Evolutionary conservation across 2,113 vertebrate genomes (phyloP).

Genomic region (Platanista minor): DNA sequence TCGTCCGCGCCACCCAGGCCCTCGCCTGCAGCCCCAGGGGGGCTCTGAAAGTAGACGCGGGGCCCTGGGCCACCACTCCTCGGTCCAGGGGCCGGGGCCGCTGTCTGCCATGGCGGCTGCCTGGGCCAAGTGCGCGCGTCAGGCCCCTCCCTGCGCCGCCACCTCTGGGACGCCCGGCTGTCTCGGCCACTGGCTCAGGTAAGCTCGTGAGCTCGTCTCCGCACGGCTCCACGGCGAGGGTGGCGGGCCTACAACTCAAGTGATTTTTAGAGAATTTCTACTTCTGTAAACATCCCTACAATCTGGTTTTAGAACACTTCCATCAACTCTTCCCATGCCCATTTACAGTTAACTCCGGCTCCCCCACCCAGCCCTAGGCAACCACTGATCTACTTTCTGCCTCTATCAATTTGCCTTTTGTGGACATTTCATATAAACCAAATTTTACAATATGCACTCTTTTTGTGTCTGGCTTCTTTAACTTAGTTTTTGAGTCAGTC

Average conservation of each 20-base stretch:
- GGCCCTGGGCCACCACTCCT: constrained; percentile 87
- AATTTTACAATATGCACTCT: neutral
- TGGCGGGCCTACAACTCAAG: constrained; percentile 75
- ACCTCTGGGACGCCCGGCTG: constrained; percentile 59
- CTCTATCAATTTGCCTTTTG: neutral
- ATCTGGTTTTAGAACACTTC: neutral
- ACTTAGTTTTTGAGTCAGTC: neutral
- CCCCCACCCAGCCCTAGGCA: neutral
- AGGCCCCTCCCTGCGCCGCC: constrained; percentile 69
- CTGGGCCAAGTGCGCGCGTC: constrained; percentile 62
- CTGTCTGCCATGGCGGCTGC: constrained; percentile 73
- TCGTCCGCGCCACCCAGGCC: constrained; percentile 68
- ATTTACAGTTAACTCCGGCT: neutral
- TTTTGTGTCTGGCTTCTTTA: neutral
- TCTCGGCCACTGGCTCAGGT: constrained; percentile 11
- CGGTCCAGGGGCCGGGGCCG: constrained; percentile 52
- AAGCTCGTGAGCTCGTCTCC: constrained; percentile 2
- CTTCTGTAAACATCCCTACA: neutral
- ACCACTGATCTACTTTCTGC: neutral
- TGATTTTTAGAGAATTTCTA: neutral
- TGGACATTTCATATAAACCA: neutral
- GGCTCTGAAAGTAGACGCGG: constrained; percentile 91
- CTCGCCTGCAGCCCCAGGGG: constrained; percentile 77
- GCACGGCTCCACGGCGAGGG: constrained; percentile 30
- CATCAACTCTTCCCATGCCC: neutral